A percentile compares a stretch with the other conserved stretches of the same genome.
Conservation (phyloP, 92 coral and sea anemone species). For the Phenganax marumi region DNA sequence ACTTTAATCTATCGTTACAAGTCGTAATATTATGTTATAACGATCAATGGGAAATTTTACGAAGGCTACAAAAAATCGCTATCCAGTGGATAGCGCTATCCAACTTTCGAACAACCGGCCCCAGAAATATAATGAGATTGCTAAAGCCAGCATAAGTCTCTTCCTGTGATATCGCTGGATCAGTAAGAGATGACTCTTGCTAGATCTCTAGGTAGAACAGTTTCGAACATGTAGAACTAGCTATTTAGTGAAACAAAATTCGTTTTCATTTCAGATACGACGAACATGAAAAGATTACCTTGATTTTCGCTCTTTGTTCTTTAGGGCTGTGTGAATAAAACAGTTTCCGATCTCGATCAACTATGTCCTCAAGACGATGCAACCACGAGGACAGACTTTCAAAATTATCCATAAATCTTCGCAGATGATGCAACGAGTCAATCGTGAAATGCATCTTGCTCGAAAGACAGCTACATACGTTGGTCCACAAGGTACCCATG, state of each 20-base stretch:
- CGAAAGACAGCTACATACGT: slow-evolving; percentile 73
- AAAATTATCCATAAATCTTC: slow-evolving; percentile 64
- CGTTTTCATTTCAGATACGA: neutral
- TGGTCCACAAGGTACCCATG: slow-evolving; percentile 75
- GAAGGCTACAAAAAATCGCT: neutral
- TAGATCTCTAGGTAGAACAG: too few relatives aligned
- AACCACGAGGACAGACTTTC: slow-evolving; percentile 76
- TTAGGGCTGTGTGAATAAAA: slow-evolving; percentile 91
- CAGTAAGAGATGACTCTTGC: too few relatives aligned
- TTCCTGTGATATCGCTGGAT: neutral
- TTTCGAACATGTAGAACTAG: too few relatives aligned
- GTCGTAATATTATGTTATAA: too few relatives aligned
- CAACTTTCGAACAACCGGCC: too few relatives aligned
- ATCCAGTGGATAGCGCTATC: neutral
- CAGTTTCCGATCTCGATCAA: slow-evolving; percentile 86
- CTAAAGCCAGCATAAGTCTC: neutral
- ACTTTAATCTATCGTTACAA: too few relatives aligned
- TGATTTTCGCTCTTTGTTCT: slow-evolving; percentile 68
- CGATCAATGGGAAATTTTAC: too few relatives aligned
- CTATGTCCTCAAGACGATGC: slow-evolving; percentile 74
- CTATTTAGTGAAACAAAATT: too few relatives aligned
- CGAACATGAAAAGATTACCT: neutral
- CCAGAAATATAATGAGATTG: neutral
- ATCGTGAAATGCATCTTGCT: slow-evolving; percentile 66
- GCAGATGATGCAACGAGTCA: slow-evolving; percentile 66